Evolutionary conservation across 2,797 vertebrate species (phyloP).

Genomic region (Moxostoma hubbsi): DNA sequence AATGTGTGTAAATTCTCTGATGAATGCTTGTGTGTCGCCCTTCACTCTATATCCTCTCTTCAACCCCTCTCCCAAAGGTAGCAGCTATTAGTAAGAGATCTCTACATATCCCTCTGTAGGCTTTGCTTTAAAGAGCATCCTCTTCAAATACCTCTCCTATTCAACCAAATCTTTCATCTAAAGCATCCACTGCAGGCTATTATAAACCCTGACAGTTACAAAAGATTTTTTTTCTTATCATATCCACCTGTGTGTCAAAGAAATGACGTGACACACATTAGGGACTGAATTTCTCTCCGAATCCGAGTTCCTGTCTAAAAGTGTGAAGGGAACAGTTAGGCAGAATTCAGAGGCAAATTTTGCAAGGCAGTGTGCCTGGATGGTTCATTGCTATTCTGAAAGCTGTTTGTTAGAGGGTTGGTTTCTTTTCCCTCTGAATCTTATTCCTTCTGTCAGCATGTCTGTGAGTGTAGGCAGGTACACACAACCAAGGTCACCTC

Average conservation of each 20-base stretch:
- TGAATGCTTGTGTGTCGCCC: slow-evolving; percentile 47
- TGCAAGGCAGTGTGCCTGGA: slow-evolving; percentile 27
- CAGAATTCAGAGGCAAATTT: slow-evolving; percentile 1
- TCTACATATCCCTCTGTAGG: slow-evolving; percentile 51
- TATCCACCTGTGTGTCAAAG: slow-evolving; percentile 47
- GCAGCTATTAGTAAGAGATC: slow-evolving; percentile 58
- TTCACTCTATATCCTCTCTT: slow-evolving; percentile 16
- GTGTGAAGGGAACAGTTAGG: neutral
- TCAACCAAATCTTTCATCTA: slow-evolving; percentile 63
- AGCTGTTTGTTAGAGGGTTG: slow-evolving; percentile 47
- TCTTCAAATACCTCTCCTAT: slow-evolving; percentile 63
- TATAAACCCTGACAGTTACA: slow-evolving; percentile 45
- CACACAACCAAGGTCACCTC: slow-evolving; percentile 48
- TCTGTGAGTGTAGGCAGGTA: slow-evolving; percentile 46
- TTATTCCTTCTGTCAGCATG: slow-evolving; percentile 42
- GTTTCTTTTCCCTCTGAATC: slow-evolving; percentile 30
- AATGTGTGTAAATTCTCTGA: slow-evolving; percentile 45
- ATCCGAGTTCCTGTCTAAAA: slow-evolving; percentile 31
- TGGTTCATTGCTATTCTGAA: slow-evolving; percentile 48
- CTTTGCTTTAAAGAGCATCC: slow-evolving; percentile 54
- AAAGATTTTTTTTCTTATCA: slow-evolving; percentile 44
- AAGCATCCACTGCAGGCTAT: slow-evolving; percentile 52
- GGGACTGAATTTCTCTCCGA: slow-evolving; percentile 18
- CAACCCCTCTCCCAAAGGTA: slow-evolving; percentile 51
- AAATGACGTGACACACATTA: slow-evolving; percentile 48